Conservation (phyloP, 2,888 invertebrate species). For the Hyposoter didymator region DNA sequence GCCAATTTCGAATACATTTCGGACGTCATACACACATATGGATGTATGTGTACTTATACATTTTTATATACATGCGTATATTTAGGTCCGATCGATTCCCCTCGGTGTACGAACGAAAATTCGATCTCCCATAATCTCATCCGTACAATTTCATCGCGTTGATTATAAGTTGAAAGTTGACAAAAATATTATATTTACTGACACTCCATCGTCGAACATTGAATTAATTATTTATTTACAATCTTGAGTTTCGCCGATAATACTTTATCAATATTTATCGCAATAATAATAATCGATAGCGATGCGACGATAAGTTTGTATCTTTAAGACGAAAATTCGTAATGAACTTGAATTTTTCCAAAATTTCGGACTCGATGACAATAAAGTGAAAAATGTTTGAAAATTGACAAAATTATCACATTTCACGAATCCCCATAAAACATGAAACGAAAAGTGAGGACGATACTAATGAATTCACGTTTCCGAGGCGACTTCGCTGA, state of each 20-base stretch:
- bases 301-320: no score
- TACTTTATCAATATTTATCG: neutral
- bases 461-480: neutral
- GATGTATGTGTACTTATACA: neutral
- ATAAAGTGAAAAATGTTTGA: no score
- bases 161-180: slow-evolving; percentile 21
- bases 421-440: no score
- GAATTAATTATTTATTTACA: neutral
- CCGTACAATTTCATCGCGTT: slow-evolving; percentile 27
- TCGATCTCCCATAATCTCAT: slow-evolving; percentile 48
- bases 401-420: no score
- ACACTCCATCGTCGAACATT: no score
- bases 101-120: slow-evolving; percentile 31
- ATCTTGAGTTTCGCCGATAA: neutral
- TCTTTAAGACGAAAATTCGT: no score
- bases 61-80: neutral
- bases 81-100: slow-evolving; percentile 3
- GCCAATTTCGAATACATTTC: slow-evolving; percentile 13
- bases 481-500: neutral
- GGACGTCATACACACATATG: neutral
- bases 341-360: no score
- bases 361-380: no score
- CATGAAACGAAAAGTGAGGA: neutral
- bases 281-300: neutral
- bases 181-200: slow-evolving; percentile 11